These are phyloP conservation scores for Kryptolebias marmoratus DNA, from an alignment of 2,113 vertebrate genomes.

Conservation along the genomic window DNA sequence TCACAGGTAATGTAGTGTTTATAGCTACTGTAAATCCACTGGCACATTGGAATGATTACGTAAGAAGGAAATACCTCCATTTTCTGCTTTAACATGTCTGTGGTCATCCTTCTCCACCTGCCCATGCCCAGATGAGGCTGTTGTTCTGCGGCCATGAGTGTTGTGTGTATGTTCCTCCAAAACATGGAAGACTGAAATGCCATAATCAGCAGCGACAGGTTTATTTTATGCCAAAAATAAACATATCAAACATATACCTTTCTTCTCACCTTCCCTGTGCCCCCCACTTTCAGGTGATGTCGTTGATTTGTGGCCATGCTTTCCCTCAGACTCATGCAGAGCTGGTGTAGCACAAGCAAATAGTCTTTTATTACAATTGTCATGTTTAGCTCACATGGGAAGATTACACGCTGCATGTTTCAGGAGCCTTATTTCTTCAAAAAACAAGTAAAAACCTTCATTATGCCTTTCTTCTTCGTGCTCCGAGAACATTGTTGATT, in stretches of 20 bases:
- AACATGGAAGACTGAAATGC: constrained; percentile 15
- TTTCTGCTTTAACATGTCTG: constrained; percentile 1
- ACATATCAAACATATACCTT: background rate
- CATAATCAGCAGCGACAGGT: background rate
- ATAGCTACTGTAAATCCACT: constrained; percentile 12
- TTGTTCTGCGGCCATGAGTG: constrained; percentile 10
- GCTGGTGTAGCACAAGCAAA: background rate
- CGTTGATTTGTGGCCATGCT: constrained; percentile 1
- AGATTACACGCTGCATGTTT: background rate
- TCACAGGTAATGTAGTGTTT: constrained; percentile 7
- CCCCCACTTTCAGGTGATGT: background rate
- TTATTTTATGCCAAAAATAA: background rate
- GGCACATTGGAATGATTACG: background rate
- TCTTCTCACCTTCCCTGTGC: background rate
- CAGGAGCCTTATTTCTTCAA: background rate
- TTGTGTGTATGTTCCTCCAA: constrained; percentile 18
- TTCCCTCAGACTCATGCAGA: background rate
- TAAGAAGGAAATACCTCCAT: constrained; percentile 5
- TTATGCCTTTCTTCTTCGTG: background rate
- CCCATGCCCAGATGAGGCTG: background rate
- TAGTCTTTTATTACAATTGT: background rate
- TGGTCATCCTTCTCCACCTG: background rate
- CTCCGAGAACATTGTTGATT: background rate
- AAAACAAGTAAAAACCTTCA: constrained; percentile 4
- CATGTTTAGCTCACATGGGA: background rate